phyloP scores from a whole-genome alignment of 2,797 vertebrate genomes.

The Aldrovandia affinis region DNA sequence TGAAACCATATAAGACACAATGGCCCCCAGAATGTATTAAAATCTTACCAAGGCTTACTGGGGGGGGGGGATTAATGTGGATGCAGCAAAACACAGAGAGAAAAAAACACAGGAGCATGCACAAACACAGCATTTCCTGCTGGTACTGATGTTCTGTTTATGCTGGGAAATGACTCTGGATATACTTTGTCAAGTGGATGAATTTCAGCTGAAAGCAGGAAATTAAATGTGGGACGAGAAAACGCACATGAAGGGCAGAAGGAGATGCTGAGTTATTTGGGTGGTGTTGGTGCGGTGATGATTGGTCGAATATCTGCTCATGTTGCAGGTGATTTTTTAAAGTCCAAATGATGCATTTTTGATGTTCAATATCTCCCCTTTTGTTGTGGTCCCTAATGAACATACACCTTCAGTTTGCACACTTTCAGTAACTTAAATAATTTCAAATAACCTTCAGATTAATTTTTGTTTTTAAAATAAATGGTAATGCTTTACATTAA shows the following conservation, averaged over 20 bases:
- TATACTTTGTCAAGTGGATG: not conserved
- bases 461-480: no score
- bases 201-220: no score
- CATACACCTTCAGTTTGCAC: no score
- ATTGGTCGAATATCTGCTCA: not conserved
- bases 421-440: no score
- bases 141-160: no score
- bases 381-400: not conserved
- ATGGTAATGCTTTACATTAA: no score
- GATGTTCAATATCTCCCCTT: not conserved
- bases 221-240: not conserved
- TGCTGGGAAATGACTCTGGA: not conserved
- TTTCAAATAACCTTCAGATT: no score
- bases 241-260: not conserved
- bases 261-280: not conserved
- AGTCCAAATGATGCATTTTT: not conserved
- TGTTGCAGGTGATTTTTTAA: not conserved
- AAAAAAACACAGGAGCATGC: no score
- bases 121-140: no score
- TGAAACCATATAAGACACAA: not conserved
- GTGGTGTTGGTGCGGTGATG: not conserved
- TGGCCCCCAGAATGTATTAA: not conserved
- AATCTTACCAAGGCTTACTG: not conserved
- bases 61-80: not conserved
- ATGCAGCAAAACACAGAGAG: not conserved